Base-by-base conservation (phyloP, 2,888 invertebrate genomes). In the Trachelus tabidus region DNA sequence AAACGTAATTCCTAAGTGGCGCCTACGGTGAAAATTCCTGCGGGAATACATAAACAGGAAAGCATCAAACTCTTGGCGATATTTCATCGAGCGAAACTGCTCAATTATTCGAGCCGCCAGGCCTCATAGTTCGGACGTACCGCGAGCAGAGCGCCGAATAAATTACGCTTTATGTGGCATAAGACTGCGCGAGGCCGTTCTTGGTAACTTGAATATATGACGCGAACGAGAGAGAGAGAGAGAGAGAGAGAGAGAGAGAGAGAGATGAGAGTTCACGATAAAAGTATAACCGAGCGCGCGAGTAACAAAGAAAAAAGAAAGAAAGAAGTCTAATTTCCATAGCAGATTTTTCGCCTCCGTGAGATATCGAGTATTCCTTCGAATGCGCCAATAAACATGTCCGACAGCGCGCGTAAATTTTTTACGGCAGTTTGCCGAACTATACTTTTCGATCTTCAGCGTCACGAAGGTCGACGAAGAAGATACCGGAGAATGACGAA, bases 161-260 rank as follows among this genome's bases (percentile, higher is more conserved):
- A 81, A 75, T 75, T 68, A 73, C 75, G 79, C 77, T 75, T 80
- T 76, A 76, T 81, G 76, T 80, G 80, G 76, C 77, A 74, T 35
- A 77, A 78, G 78, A 80, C 76, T 56, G 75, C 73, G 73, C 71
- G 35, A 76, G 34, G 73, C 73, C 69, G 75, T 80, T 77, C 75
- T 77, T 80, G 79, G 79, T 56, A 73, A 34, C 56, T 68, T 73
- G 37, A 35, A 77, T 74, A 73, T 73, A 77, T 30, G 77, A 76
- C 12, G 71, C 30, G 31, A 71, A 71, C 71, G 31, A 31, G 30
- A 69, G 12, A 33, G 2, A 33, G 30, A 33, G 11, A 33, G n/a
- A n/a, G n/a, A n/a, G n/a, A n/a, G 31, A 71, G 15, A 11, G 2
- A 69, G 12, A 33, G 2, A 33, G 30, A 12, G 69, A 69, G 30